phyloP scores from a whole-genome alignment of 2,113 vertebrate genomes.

The Eurystomus gularis region DNA sequence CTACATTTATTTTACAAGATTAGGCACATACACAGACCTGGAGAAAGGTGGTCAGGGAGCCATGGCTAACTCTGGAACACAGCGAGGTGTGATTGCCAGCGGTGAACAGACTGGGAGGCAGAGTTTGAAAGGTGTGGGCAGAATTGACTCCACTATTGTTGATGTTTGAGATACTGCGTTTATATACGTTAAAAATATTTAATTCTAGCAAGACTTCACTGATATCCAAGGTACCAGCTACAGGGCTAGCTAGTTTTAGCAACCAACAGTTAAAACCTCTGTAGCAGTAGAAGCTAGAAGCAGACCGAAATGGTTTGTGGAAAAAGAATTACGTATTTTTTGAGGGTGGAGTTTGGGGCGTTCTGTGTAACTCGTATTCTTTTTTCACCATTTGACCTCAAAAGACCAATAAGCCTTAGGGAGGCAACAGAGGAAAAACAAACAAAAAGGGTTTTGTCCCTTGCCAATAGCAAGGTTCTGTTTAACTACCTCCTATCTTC shows the following conservation, averaged over 20 bases:
- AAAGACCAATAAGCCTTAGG: not conserved
- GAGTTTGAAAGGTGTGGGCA: not conserved
- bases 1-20: not conserved
- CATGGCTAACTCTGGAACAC: not conserved
- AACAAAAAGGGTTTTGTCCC: not conserved
- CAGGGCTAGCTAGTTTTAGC: not conserved
- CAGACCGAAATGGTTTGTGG: not conserved
- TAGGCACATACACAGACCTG: not conserved
- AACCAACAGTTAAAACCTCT: not conserved
- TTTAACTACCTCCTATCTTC: not conserved
- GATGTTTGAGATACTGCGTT: not conserved
- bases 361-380: not conserved
- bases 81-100: not conserved
- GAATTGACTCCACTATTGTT: not conserved
- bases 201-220: not conserved
- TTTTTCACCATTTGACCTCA: not conserved
- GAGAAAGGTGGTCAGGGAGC: not conserved
- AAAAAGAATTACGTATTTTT: not conserved
- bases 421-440: not conserved
- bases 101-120: not conserved
- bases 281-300: not conserved
- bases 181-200: not conserved
- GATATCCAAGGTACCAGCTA: not conserved
- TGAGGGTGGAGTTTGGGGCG: not conserved
- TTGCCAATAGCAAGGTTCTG: not conserved